Conservation (phyloP, 2,113 vertebrate species). For the Pampusana beccarii region DNA sequence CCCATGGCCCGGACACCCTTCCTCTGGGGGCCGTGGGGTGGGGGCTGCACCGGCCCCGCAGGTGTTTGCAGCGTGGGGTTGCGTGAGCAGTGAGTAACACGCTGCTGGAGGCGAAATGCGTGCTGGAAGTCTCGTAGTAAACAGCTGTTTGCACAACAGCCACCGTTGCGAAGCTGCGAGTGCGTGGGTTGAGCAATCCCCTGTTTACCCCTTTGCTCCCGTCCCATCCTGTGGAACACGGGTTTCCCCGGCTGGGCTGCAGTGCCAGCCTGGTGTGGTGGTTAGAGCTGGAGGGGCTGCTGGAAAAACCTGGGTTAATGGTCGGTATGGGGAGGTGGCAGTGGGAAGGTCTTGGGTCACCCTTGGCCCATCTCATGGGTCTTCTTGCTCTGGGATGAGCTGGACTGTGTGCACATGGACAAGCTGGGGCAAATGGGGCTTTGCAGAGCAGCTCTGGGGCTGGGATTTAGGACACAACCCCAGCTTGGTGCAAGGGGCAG, state of each 20-base stretch:
- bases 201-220: neutral
- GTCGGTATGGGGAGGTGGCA: neutral
- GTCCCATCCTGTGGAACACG: accelerated
- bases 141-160: slow-evolving; percentile 56
- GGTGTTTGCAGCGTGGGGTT: neutral
- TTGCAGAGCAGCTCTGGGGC: neutral
- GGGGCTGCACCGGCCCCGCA: accelerated
- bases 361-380: accelerated
- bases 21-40: accelerated
- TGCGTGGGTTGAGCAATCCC: neutral
- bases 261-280: neutral
- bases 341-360: neutral
- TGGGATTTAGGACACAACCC: neutral
- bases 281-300: neutral
- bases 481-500: neutral
- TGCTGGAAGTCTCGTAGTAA: neutral
- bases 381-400: accelerated
- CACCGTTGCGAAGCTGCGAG: neutral
- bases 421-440: neutral
- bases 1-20: neutral
- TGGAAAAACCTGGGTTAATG: accelerated
- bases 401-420: accelerated
- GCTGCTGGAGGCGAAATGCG: accelerated
- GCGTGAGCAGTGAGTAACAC: accelerated
- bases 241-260: accelerated